phyloP scores from a whole-genome alignment of 2,888 invertebrate genomes.

The Chloroclysta siterata region DNA sequence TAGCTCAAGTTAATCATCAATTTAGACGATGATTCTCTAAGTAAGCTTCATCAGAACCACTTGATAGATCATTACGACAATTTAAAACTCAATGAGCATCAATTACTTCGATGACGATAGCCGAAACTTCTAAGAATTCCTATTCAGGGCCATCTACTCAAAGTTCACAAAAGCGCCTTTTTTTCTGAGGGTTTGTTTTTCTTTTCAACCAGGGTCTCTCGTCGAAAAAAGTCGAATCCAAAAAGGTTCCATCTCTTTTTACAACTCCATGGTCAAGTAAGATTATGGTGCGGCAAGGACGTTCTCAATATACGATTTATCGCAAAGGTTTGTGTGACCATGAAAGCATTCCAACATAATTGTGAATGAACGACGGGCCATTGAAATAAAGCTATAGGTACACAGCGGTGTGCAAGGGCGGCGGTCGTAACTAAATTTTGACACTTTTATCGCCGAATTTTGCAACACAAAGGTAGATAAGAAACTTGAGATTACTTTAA shows the following conservation, averaged over 20 bases:
- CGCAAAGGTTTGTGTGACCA: constrained; percentile 70
- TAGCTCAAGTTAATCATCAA: neutral
- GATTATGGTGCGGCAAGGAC: constrained; percentile 25
- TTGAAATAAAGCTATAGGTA: constrained; percentile 76
- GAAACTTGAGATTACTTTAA: constrained; percentile 5
- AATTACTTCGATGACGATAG: constrained; percentile 5
- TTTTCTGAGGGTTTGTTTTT: constrained; percentile 6
- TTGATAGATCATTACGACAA: constrained; percentile 18
- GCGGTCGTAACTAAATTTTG: constrained; percentile 62
- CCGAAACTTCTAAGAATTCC: constrained; percentile 3
- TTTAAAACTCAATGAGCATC: constrained; percentile 9
- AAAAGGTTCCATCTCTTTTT: constrained; percentile 12
- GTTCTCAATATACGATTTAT: constrained; percentile 30
- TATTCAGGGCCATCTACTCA: neutral
- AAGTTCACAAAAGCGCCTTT: neutral
- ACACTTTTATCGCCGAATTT: constrained; percentile 42
- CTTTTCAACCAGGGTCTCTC: constrained; percentile 9
- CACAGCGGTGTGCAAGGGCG: constrained; percentile 75
- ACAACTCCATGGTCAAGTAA: constrained; percentile 11
- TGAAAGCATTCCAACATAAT: constrained; percentile 75
- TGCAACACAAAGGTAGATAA: constrained; percentile 23
- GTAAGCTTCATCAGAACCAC: neutral
- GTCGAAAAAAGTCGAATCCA: constrained; percentile 10
- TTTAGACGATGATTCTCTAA: constrained; percentile 19
- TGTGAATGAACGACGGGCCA: constrained; percentile 81